A percentile compares a stretch with the other conserved stretches of the same genome.
Evolutionary conservation across 2,113 vertebrate species (phyloP).

Genomic region (Microcebus ravelobensis): DNA sequence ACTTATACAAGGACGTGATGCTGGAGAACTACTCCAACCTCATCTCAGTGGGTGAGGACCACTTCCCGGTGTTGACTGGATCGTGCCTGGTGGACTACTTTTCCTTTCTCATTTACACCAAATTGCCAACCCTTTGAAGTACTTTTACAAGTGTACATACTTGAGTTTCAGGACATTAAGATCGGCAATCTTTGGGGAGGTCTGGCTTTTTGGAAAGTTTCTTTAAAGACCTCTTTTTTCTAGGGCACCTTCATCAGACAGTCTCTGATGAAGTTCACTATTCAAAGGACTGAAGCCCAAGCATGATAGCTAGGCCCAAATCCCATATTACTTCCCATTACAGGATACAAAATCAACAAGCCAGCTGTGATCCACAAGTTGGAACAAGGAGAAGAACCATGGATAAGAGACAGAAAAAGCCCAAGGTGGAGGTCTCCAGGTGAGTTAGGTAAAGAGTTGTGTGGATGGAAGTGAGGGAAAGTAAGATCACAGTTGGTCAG

Average conservation of each 20-base stretch:
- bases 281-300: neutral
- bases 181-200: neutral
- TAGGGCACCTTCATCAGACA: neutral
- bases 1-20: neutral
- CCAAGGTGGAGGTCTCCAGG: neutral
- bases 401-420: neutral
- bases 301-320: neutral
- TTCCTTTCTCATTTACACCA: neutral
- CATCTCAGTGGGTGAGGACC: conserved; percentile 27
- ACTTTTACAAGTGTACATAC: neutral
- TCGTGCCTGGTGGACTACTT: neutral
- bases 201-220: neutral
- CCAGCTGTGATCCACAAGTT: neutral
- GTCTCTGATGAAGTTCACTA: neutral
- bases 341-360: conserved; percentile 10
- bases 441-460: neutral
- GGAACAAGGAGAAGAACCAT: conserved; percentile 20
- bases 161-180: neutral
- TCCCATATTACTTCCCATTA: neutral
- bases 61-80: neutral
- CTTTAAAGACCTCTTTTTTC: neutral
- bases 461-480: neutral
- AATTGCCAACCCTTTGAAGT: neutral
- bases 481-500: neutral
- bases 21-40: conserved; percentile 28